Percentiles rank a stretch among this genome's conserved stretches.
These are phyloP conservation scores for Drosophila rhopaloa DNA, from an alignment of 1,140 invertebrate genomes.

Conservation along the genomic window DNA sequence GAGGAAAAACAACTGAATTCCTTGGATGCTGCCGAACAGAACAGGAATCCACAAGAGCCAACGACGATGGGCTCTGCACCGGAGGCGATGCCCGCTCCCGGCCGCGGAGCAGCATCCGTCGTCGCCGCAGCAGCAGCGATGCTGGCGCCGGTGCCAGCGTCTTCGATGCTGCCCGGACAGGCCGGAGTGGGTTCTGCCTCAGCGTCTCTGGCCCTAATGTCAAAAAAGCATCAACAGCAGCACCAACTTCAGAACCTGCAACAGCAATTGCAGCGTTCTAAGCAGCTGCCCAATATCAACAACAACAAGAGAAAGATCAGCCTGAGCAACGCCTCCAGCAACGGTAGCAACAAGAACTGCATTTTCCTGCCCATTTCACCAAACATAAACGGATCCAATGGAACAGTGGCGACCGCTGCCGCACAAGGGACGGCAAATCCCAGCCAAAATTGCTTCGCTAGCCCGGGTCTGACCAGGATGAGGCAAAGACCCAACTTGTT, in stretches of 20 bases:
- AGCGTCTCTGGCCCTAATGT: slow-evolving; percentile 84
- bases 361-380: slow-evolving; percentile 94
- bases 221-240: slow-evolving; percentile 83
- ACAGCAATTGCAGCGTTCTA: slow-evolving; percentile 39
- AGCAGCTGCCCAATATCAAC: slow-evolving; percentile 40
- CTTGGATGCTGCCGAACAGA: slow-evolving; percentile 82
- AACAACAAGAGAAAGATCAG: slow-evolving; percentile 85
- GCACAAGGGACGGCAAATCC: slow-evolving; percentile 84
- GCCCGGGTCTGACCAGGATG: slow-evolving; percentile 90
- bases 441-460: slow-evolving; percentile 90
- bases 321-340: slow-evolving; percentile 85
- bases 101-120: slow-evolving; percentile 34
- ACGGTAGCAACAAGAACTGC: slow-evolving; percentile 89
- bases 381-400: slow-evolving; percentile 49
- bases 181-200: slow-evolving; percentile 82
- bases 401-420: slow-evolving; percentile 87
- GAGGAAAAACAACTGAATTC: slow-evolving; percentile 84
- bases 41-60: slow-evolving; percentile 74
- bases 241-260: slow-evolving; percentile 20
- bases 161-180: slow-evolving; percentile 34
- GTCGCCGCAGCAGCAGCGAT: slow-evolving; percentile 41
- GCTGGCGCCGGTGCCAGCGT: slow-evolving; percentile 39
- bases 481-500: slow-evolving; percentile 78
- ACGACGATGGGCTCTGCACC: slow-evolving; percentile 40
- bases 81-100: slow-evolving; percentile 48